phyloP scores from a whole-genome alignment of 2,113 vertebrate species.

The Chaetodon auriga region DNA sequence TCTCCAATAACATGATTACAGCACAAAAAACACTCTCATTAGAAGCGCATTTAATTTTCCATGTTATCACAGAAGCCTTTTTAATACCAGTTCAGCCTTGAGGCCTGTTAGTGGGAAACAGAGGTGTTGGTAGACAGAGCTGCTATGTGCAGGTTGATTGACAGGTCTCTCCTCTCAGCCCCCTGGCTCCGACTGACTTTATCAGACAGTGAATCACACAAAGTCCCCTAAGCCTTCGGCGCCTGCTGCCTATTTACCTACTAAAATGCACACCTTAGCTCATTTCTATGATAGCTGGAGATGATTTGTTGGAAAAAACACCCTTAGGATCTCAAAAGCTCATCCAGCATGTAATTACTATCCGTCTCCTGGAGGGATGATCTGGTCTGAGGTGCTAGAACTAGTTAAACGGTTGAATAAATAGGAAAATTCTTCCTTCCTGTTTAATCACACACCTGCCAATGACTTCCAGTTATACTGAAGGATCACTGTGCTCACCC shows the following conservation, averaged over 20 bases:
- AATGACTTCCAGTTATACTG: slow-evolving; percentile 5
- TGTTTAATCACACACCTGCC: slow-evolving; percentile 39
- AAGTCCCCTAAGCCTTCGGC: slow-evolving; percentile 63
- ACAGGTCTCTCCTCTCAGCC: slow-evolving; percentile 48
- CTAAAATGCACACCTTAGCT: slow-evolving; percentile 63
- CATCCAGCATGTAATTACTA: slow-evolving; percentile 67
- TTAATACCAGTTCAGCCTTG: slow-evolving; percentile 48
- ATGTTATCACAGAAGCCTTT: slow-evolving; percentile 54
- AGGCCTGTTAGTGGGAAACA: slow-evolving; percentile 31
- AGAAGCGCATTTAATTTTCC: slow-evolving; percentile 65
- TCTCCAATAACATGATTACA: slow-evolving; percentile 62
- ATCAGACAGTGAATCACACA: slow-evolving; percentile 59
- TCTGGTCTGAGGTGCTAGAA: slow-evolving; percentile 46
- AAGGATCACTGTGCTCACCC: not conserved
- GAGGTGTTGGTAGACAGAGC: slow-evolving; percentile 37
- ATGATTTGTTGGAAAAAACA: slow-evolving; percentile 40
- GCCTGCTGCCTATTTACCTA: slow-evolving; percentile 65
- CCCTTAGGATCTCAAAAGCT: slow-evolving; percentile 55
- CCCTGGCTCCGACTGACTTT: slow-evolving; percentile 41
- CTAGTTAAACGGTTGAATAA: slow-evolving; percentile 57
- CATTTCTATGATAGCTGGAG: slow-evolving; percentile 54
- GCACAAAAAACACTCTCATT: slow-evolving; percentile 39
- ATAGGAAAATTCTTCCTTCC: slow-evolving; percentile 4
- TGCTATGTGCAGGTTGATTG: slow-evolving; percentile 55
- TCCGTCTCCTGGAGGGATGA: slow-evolving; percentile 60